Evolutionary conservation across 2,888 invertebrate species (phyloP).

Genomic region (Tromatobia lineatoria): DNA sequence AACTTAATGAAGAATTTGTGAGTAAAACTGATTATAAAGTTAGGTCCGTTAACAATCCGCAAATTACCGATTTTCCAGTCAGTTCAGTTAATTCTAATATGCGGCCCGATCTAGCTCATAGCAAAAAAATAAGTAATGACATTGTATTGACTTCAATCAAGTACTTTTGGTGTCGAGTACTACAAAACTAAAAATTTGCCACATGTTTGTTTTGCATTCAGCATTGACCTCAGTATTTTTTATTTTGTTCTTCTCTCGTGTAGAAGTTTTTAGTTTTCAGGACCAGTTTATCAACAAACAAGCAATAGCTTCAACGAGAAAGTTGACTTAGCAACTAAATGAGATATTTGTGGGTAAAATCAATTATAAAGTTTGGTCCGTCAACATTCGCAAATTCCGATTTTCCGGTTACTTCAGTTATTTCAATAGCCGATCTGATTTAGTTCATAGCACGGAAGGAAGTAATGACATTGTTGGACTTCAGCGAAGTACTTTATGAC

Average conservation of each 20-base stretch:
- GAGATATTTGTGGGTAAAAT: background rate
- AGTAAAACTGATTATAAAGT: too few species aligned
- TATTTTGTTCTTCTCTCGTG: background rate
- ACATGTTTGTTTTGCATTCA: background rate
- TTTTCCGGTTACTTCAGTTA: background rate
- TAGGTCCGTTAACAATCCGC: too few species aligned
- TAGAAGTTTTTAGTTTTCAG: background rate
- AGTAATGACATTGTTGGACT: background rate
- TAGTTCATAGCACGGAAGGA: background rate
- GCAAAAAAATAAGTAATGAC: background rate
- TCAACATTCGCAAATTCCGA: background rate
- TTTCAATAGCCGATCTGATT: background rate
- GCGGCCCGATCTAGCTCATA: background rate
- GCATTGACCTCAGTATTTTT: background rate
- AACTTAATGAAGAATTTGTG: too few species aligned
- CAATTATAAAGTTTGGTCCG: background rate
- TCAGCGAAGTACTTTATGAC: background rate
- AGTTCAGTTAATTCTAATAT: background rate
- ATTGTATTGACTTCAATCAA: conserved; percentile 2
- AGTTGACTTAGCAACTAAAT: background rate
- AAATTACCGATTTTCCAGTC: too few species aligned
- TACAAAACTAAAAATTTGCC: background rate
- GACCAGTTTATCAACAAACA: background rate
- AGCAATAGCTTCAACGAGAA: background rate
- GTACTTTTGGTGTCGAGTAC: background rate